These are phyloP conservation scores for Hypena proboscidalis DNA, from an alignment of 2,888 invertebrate genomes.

Conservation along the genomic window DNA sequence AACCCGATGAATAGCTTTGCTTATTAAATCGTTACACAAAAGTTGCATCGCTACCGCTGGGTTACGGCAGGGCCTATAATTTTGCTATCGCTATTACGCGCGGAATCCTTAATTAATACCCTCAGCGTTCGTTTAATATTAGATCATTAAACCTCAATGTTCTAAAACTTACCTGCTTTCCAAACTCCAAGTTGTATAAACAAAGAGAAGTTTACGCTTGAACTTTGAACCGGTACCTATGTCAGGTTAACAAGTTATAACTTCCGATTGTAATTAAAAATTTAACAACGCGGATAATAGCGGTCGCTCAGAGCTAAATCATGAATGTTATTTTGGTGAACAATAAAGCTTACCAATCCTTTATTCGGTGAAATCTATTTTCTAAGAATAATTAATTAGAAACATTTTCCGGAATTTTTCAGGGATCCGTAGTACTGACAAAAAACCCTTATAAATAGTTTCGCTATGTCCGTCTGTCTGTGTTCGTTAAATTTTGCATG, in stretches of 20 bases:
- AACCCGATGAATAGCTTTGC: too few species aligned
- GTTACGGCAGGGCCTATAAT: conserved; percentile 56
- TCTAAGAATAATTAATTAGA: background rate
- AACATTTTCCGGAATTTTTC: too few species aligned
- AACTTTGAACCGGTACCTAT: conserved; percentile 77
- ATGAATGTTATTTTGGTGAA: conserved; percentile 49
- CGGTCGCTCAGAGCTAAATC: conserved; percentile 56
- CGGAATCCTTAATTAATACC: conserved; percentile 82
- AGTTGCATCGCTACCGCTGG: conserved; percentile 37
- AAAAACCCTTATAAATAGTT: too few species aligned
- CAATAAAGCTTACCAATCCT: too few species aligned
- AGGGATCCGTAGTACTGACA: too few species aligned
- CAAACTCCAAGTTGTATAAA: conserved; percentile 78
- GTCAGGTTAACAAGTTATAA: conserved; percentile 75
- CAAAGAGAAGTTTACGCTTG: conserved; percentile 78
- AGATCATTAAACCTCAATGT: conserved; percentile 85
- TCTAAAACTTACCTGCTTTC: conserved; percentile 82
- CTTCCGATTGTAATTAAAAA: conserved; percentile 80
- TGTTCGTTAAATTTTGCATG: too few species aligned
- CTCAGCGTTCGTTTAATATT: conserved; percentile 82
- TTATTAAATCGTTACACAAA: conserved; percentile 44
- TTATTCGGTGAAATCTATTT: conserved; percentile 7
- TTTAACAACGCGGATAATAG: conserved; percentile 72
- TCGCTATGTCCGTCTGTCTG: too few species aligned
- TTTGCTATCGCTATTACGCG: conserved; percentile 71